Conservation (phyloP, 2,113 vertebrate species). For the Nibea albiflora region DNA sequence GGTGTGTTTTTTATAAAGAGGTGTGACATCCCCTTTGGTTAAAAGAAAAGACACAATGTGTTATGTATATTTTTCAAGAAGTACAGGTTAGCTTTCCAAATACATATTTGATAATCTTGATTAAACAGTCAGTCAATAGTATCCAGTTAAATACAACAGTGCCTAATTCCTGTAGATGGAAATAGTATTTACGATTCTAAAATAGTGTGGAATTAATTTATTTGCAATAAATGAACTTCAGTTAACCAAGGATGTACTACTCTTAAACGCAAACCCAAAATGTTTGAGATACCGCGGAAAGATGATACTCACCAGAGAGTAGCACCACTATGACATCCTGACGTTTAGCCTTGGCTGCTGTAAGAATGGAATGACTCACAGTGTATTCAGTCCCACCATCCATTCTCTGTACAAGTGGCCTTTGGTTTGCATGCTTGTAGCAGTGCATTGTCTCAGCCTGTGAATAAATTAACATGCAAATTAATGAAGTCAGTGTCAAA, state of each 20-base stretch:
- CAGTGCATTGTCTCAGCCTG: conserved; percentile 59
- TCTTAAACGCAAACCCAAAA: background rate
- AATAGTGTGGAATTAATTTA: background rate
- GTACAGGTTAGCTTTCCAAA: background rate
- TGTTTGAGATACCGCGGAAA: background rate
- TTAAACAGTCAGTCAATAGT: background rate
- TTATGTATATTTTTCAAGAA: background rate
- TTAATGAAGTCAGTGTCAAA: background rate
- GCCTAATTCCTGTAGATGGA: background rate
- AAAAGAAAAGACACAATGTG: background rate
- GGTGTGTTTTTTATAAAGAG: background rate
- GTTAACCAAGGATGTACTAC: background rate
- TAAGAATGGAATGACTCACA: background rate
- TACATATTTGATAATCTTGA: background rate
- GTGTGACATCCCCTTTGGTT: background rate
- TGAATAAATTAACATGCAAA: background rate
- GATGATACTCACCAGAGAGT: conserved; percentile 49
- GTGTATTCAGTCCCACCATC: conserved; percentile 10
- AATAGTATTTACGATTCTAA: background rate
- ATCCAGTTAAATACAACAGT: no score
- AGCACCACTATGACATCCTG: conserved; percentile 64
- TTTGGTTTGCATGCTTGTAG: background rate
- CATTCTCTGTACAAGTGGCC: conserved; percentile 16
- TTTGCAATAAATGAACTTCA: background rate
- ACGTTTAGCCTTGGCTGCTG: accelerated